Percentiles rank a stretch among this genome's conserved stretches.
phyloP scores from a whole-genome alignment of 2,888 invertebrate species.

The Xanthorhoe spadicearia region DNA sequence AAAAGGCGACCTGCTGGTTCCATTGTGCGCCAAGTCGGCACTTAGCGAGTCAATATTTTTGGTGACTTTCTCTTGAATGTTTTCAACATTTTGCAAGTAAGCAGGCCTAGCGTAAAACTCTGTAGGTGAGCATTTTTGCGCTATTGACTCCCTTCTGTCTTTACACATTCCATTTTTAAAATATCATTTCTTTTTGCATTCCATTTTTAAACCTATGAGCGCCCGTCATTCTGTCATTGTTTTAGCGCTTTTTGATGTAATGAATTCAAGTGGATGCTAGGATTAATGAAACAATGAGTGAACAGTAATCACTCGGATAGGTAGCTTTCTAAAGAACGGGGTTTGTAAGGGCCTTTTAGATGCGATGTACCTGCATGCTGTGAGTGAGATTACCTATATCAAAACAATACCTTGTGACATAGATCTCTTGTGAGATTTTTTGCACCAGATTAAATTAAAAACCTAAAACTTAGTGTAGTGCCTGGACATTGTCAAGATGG shows the following conservation, averaged over 20 bases:
- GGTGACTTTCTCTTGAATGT: slow-evolving; percentile 62
- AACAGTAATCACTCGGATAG: slow-evolving; percentile 29
- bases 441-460: background rate
- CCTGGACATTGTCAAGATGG: too few relatives aligned
- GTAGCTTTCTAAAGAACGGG: slow-evolving; percentile 13
- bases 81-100: slow-evolving; percentile 38
- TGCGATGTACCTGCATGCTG: background rate
- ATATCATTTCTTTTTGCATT: background rate
- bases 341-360: slow-evolving; percentile 11
- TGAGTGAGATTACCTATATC: background rate
- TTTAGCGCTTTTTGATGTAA: slow-evolving; percentile 59
- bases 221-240: slow-evolving; percentile 53
- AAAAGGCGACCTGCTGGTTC: slow-evolving; percentile 80
- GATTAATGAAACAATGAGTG: slow-evolving; percentile 43
- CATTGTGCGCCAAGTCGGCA: slow-evolving; percentile 78
- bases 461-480: too few relatives aligned
- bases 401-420: background rate
- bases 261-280: slow-evolving; percentile 60
- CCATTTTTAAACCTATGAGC: background rate
- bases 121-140: slow-evolving; percentile 38
- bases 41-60: slow-evolving; percentile 83
- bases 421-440: background rate
- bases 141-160: slow-evolving; percentile 54
- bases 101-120: slow-evolving; percentile 51
- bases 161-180: background rate